These are phyloP conservation scores for Carcinoscorpius rotundicauda DNA, from an alignment of 1,140 invertebrate genomes.

Conservation along the genomic window DNA sequence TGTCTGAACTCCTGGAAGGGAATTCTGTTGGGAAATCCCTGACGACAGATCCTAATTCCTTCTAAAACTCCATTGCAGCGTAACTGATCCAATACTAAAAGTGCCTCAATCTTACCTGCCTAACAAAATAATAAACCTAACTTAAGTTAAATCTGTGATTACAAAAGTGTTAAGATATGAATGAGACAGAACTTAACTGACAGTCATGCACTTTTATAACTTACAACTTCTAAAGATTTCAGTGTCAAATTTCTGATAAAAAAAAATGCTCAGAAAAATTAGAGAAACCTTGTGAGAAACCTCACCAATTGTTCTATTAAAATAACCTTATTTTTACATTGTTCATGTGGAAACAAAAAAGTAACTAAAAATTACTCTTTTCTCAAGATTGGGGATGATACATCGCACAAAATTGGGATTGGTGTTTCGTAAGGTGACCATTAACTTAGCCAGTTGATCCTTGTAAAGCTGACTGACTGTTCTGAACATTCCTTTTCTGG, in stretches of 20 bases:
- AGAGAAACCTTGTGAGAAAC: no score
- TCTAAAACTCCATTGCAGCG: slow-evolving; percentile 98
- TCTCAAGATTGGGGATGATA: slow-evolving; percentile 99
- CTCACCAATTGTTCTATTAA: no score
- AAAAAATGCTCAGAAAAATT: no score
- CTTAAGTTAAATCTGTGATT: no score
- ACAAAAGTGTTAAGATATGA: no score
- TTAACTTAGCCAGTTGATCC: slow-evolving; percentile 92
- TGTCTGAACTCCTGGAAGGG: slow-evolving; percentile 64
- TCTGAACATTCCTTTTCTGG: slow-evolving; percentile 92
- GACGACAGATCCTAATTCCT: slow-evolving; percentile 97
- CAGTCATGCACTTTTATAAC: no score
- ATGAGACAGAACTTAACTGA: no score
- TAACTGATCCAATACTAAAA: slow-evolving; percentile 88
- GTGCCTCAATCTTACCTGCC: slow-evolving; percentile 95
- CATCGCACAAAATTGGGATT: slow-evolving; percentile 99
- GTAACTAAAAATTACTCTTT: slow-evolving; percentile 44
- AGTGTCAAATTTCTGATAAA: no score
- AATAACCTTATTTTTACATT: no score
- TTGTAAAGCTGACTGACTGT: slow-evolving; percentile 99
- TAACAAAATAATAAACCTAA: slow-evolving; percentile 22
- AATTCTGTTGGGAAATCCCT: slow-evolving; percentile 89
- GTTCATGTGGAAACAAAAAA: no score
- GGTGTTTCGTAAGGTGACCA: slow-evolving; percentile 93
- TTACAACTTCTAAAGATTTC: no score